Percentiles rank a stretch among this genome's conserved stretches.
These are phyloP conservation scores for Rhabdophis nuchalis DNA, from an alignment of 2,797 vertebrate genomes.

Conservation along the genomic window DNA sequence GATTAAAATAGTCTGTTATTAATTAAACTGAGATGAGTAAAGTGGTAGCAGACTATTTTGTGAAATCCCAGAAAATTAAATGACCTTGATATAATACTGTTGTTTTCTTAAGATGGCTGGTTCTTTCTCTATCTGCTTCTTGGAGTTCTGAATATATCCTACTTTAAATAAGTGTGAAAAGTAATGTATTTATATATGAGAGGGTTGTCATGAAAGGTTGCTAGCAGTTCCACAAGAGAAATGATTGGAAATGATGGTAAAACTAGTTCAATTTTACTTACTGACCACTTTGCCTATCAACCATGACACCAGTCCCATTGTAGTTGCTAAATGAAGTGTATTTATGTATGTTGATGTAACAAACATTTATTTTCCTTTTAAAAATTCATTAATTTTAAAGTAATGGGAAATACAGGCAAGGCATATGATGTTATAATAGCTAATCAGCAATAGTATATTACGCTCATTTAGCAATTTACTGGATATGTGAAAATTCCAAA, in stretches of 20 bases:
- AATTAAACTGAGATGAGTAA: constrained; percentile 35
- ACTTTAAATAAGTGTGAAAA: background rate
- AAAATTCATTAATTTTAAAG: background rate
- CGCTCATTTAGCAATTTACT: background rate
- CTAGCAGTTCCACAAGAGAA: background rate
- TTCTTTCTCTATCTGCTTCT: background rate
- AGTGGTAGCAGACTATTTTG: background rate
- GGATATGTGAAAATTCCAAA: background rate
- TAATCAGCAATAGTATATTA: background rate
- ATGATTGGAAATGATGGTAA: background rate
- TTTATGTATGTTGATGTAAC: background rate
- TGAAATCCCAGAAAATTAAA: background rate
- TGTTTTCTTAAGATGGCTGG: background rate
- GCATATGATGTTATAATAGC: background rate
- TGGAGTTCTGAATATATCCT: background rate
- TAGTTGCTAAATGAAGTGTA: background rate
- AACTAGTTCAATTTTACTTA: background rate
- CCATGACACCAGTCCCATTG: background rate
- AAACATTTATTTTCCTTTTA: background rate
- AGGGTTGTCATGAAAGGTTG: background rate
- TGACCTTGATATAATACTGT: background rate
- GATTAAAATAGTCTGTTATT: constrained; percentile 20
- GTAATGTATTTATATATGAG: background rate
- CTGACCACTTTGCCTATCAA: background rate
- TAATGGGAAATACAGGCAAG: background rate